Conservation (phyloP, 2,888 invertebrate species). For the Eilema griseolum region DNA sequence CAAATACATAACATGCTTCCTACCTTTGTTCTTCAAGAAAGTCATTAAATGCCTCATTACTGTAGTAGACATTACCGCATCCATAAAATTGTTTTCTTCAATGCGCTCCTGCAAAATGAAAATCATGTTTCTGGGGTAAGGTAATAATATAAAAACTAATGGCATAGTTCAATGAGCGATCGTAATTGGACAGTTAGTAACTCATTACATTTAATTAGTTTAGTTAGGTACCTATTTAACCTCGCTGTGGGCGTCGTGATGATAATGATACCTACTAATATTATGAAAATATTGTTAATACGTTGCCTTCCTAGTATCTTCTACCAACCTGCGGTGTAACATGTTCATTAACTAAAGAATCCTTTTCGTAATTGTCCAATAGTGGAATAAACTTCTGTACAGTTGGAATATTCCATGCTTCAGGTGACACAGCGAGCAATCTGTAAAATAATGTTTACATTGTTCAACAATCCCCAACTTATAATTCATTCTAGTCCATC, state of each 20-base stretch:
- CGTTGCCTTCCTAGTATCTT: too few relatives aligned
- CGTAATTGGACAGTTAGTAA: too few relatives aligned
- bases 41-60: slow-evolving; percentile 91
- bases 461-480: slow-evolving; percentile 11
- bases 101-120: slow-evolving; percentile 85
- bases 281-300: too few relatives aligned
- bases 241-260: too few relatives aligned
- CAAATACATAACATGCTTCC: neutral
- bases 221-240: too few relatives aligned
- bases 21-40: slow-evolving; percentile 89
- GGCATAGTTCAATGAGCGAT: too few relatives aligned
- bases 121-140: neutral
- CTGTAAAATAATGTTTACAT: slow-evolving; percentile 76
- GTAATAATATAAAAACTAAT: too few relatives aligned
- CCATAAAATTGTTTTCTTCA: slow-evolving; percentile 93
- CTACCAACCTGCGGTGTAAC: slow-evolving; percentile 88
- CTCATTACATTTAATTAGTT: too few relatives aligned
- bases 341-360: slow-evolving; percentile 91
- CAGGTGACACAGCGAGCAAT: slow-evolving; percentile 88
- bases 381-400: slow-evolving; percentile 91
- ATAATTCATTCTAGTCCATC: neutral
- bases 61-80: slow-evolving; percentile 91
- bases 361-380: slow-evolving; percentile 95
- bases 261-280: too few relatives aligned
- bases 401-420: slow-evolving; percentile 90